phyloP scores from a whole-genome alignment of 2,888 invertebrate species.

The Acrobasis suavella region DNA sequence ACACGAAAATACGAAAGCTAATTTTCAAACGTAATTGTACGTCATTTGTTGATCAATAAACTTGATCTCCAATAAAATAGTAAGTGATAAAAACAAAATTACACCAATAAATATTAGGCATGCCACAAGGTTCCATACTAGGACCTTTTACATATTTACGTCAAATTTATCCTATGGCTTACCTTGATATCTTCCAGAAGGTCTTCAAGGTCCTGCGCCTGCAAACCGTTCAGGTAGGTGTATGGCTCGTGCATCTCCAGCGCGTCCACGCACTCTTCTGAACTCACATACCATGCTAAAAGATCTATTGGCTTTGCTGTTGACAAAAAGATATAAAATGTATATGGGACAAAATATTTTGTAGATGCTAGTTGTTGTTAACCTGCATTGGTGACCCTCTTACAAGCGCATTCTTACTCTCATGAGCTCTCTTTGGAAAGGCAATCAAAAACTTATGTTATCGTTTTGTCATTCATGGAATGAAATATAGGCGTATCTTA shows the following conservation, averaged over 20 bases:
- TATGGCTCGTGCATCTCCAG: constrained; percentile 99
- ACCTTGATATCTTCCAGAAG: constrained; percentile 97
- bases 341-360: neutral
- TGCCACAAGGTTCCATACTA: neutral
- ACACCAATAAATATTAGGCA: neutral
- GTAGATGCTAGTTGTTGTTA: too few relatives aligned
- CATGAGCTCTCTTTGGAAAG: too few relatives aligned
- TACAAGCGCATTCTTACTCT: too few relatives aligned
- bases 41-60: too few relatives aligned
- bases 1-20: too few relatives aligned
- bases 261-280: constrained; percentile 92
- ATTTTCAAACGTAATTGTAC: too few relatives aligned
- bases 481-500: too few relatives aligned
- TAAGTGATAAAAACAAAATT: constrained; percentile 9
- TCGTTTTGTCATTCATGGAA: too few relatives aligned
- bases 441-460: too few relatives aligned
- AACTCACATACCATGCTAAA: constrained; percentile 96
- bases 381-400: too few relatives aligned
- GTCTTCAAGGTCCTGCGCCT: constrained; percentile 96
- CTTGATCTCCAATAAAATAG: too few relatives aligned
- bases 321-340: constrained; percentile 26
- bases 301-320: constrained; percentile 98
- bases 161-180: neutral
- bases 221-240: constrained; percentile 95
- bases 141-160: neutral